Percentiles rank a stretch among this genome's conserved stretches.
Evolutionary conservation across 2,113 vertebrate species (phyloP).

Genomic region (Mastomys natalensis): DNA sequence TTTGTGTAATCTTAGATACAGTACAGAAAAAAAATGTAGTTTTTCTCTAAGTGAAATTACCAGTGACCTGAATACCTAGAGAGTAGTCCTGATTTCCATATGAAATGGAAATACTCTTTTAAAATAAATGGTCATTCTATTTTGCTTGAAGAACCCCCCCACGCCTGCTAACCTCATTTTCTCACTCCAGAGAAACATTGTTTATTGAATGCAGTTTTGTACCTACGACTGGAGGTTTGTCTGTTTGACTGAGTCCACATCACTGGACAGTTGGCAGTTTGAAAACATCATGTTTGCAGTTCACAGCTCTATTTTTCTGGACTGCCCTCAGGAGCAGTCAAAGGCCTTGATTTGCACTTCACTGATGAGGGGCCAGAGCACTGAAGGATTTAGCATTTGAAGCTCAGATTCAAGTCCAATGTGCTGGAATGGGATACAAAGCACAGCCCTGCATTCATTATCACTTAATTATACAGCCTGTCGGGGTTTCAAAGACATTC

Average conservation of each 20-base stretch:
- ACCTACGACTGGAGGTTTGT: background rate
- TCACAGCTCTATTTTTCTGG: slow-evolving; percentile 70
- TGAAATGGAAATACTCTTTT: slow-evolving; percentile 11
- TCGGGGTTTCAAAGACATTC: slow-evolving; percentile 74
- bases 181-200: slow-evolving; percentile 51
- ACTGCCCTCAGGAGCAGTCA: slow-evolving; percentile 67
- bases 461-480: slow-evolving; percentile 84
- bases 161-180: slow-evolving; percentile 39
- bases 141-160: background rate
- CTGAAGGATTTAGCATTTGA: slow-evolving; percentile 44
- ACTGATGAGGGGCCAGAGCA: slow-evolving; percentile 78
- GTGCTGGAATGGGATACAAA: slow-evolving; percentile 85
- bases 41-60: slow-evolving; percentile 43
- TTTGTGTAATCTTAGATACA: background rate
- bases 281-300: slow-evolving; percentile 81
- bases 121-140: background rate
- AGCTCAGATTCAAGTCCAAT: slow-evolving; percentile 49
- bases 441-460: slow-evolving; percentile 79
- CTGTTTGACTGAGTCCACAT: background rate
- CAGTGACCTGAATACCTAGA: slow-evolving; percentile 34
- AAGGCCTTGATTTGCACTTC: slow-evolving; percentile 76
- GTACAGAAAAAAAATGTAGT: background rate
- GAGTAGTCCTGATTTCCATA: background rate
- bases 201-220: slow-evolving; percentile 15
- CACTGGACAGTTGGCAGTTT: slow-evolving; percentile 75